Base-by-base conservation (phyloP, 2,113 vertebrate genomes). In the Hiodon tergisus region DNA sequence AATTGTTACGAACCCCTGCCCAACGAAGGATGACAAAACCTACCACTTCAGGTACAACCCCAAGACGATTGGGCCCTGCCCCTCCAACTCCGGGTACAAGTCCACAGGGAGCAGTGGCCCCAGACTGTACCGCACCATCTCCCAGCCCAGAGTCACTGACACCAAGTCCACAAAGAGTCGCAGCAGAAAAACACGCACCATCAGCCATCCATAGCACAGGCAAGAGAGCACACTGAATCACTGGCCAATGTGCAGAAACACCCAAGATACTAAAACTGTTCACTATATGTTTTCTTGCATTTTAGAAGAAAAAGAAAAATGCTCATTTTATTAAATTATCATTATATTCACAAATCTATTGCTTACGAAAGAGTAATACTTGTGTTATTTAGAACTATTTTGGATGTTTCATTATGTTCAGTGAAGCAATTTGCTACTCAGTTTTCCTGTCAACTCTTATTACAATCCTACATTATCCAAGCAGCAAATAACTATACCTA, bases 41-140 rank as follows among this genome's bases (percentile, higher is more conserved):
- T 86, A 88, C 0, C 0, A 76, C 51, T 71, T 75, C 74, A 88
- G 80, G 71, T 90, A 86, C 10, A 87, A 80, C 1, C 69, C 84
- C 16, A 87, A 87, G 72, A 48, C 76, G 1, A 7, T 78, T 55
- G 16, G 46, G 8, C 86, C 47, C 14, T 84, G 80, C 71, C 80
- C 82, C n/a, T 0, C 85, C 80, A 72, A 83, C 57, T 89, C 86
- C 0, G 0, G 77, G n/a, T 86, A 86, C 73, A 73, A 84, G n/a
- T 80, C 80, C 78, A 76, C 3, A 0, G 78, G 84, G 76, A 10
- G 62, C 14, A 48, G 16, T 0, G 89, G 88, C 13, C 86, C 89
- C 80, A 81, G 5, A 6, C 6, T 86, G 0, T 90, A 83, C 71
- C 72, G 79, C 16, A 78, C 77, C 0, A 2, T 83, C 82, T 53